phyloP scores from a whole-genome alignment of 1,140 invertebrate genomes.

The Hypsibius dujardini region DNA sequence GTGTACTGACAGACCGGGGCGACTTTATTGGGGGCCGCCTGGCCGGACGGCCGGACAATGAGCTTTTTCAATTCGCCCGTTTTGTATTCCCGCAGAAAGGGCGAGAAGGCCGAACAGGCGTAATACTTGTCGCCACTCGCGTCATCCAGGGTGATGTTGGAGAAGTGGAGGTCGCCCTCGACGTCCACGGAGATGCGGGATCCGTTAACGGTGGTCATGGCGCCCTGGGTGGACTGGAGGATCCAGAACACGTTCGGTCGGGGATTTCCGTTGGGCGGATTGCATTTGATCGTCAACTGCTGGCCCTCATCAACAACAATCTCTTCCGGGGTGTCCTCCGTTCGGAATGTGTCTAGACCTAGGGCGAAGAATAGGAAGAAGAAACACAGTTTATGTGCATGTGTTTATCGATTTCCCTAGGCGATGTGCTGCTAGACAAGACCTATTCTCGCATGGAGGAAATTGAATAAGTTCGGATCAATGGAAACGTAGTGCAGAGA shows the following conservation, averaged over 20 bases:
- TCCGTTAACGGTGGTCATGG: slow-evolving; percentile 23
- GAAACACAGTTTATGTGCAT: too few relatives aligned
- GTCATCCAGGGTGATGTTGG: slow-evolving; percentile 70
- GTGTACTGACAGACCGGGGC: slow-evolving; percentile 60
- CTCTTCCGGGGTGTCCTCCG: slow-evolving; percentile 35
- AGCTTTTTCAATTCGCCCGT: slow-evolving; percentile 56
- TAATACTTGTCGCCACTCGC: slow-evolving; percentile 55
- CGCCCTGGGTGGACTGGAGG: slow-evolving; percentile 41
- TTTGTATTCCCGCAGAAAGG: slow-evolving; percentile 54
- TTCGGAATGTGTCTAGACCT: slow-evolving; percentile 75
- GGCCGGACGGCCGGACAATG: slow-evolving; percentile 48
- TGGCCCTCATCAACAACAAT: slow-evolving; percentile 55
- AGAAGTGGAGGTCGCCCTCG: slow-evolving; percentile 80
- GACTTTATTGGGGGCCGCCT: slow-evolving; percentile 49
- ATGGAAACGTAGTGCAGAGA: too few relatives aligned
- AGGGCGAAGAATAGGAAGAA: background rate
- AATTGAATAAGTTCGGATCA: too few relatives aligned
- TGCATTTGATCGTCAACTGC: slow-evolving; percentile 64
- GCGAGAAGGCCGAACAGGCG: slow-evolving; percentile 67
- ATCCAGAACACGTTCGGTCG: slow-evolving; percentile 85
- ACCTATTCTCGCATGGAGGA: too few relatives aligned
- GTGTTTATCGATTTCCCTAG: too few relatives aligned
- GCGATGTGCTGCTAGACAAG: too few relatives aligned
- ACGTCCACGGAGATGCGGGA: slow-evolving; percentile 80
- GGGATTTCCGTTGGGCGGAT: slow-evolving; percentile 79